phyloP scores from a whole-genome alignment of 2,888 invertebrate species.

The Oeneis ivallda region DNA sequence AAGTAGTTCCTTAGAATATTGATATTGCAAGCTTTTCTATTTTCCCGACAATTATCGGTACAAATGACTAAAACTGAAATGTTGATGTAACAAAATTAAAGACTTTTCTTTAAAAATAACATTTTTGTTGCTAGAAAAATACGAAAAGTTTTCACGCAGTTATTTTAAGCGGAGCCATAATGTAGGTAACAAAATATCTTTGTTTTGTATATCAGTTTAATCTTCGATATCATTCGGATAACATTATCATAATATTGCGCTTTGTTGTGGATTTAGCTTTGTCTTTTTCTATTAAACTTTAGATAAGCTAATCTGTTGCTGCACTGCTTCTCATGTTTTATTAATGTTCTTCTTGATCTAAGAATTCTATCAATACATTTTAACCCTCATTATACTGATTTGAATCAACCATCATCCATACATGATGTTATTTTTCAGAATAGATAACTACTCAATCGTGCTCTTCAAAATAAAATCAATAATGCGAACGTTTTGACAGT shows the following conservation, averaged over 20 bases:
- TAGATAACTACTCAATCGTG: neutral
- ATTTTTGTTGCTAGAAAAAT: too few species aligned
- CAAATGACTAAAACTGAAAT: too few species aligned
- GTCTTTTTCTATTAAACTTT: constrained; percentile 35
- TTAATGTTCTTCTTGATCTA: constrained; percentile 6
- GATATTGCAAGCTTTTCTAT: too few species aligned
- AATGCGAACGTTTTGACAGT: too few species aligned
- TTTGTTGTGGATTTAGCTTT: constrained; percentile 33
- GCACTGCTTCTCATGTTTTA: constrained; percentile 28
- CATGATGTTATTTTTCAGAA: neutral
- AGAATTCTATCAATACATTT: neutral
- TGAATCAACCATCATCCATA: neutral
- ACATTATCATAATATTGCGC: constrained; percentile 42
- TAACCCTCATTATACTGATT: neutral
- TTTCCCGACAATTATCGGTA: too few species aligned
- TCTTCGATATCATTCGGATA: constrained; percentile 42
- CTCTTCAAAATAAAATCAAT: too few species aligned
- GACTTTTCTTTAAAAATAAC: too few species aligned
- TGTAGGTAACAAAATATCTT: neutral
- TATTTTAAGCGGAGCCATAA: too few species aligned
- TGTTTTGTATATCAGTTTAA: constrained; percentile 30
- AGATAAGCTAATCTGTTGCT: constrained; percentile 22
- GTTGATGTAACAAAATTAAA: too few species aligned
- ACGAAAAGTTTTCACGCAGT: too few species aligned
- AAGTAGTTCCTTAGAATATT: neutral